Percentiles rank a stretch among this genome's conserved stretches.
Evolutionary conservation across 1,140 invertebrate genomes (phyloP).

Genomic region (Battus philenor): DNA sequence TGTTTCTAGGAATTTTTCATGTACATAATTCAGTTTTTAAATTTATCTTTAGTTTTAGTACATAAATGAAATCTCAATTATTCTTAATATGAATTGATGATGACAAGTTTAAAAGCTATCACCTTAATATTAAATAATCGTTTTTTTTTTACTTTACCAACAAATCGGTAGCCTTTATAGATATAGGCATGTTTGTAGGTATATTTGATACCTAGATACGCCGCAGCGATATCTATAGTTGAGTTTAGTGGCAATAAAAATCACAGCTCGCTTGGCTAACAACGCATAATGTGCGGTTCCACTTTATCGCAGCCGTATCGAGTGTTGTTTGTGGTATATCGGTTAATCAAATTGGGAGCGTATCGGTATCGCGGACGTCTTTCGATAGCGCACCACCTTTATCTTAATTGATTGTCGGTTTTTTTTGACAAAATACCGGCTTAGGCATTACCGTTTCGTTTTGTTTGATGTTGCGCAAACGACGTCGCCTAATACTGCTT

Average conservation of each 20-base stretch:
- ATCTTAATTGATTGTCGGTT: constrained; percentile 70
- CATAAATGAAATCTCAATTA: too few relatives aligned
- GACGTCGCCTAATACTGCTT: too few relatives aligned
- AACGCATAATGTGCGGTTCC: constrained; percentile 63
- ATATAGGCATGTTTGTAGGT: constrained; percentile 6
- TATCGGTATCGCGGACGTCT: constrained; percentile 61
- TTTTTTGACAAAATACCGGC: constrained; percentile 57
- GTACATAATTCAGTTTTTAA: too few relatives aligned
- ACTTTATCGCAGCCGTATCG: constrained; percentile 56
- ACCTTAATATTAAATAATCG: too few relatives aligned
- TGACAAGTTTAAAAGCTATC: too few relatives aligned
- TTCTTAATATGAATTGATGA: too few relatives aligned
- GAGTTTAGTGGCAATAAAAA: constrained; percentile 68
- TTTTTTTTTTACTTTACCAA: too few relatives aligned
- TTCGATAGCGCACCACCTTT: constrained; percentile 57
- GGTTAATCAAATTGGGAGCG: constrained; percentile 71
- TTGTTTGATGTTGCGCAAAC: constrained; percentile 50
- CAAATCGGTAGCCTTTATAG: constrained; percentile 20
- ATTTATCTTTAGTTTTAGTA: too few relatives aligned
- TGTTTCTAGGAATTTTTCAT: too few relatives aligned
- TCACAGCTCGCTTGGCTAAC: constrained; percentile 62
- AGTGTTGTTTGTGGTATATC: constrained; percentile 63
- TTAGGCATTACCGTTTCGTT: constrained; percentile 32
- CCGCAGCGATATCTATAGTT: constrained; percentile 43
- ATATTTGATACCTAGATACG: constrained; percentile 26